A percentile compares a stretch with the other conserved stretches of the same genome.
Conservation (phyloP, 2,797 vertebrate genomes). For the Cyprinella venusta region DNA sequence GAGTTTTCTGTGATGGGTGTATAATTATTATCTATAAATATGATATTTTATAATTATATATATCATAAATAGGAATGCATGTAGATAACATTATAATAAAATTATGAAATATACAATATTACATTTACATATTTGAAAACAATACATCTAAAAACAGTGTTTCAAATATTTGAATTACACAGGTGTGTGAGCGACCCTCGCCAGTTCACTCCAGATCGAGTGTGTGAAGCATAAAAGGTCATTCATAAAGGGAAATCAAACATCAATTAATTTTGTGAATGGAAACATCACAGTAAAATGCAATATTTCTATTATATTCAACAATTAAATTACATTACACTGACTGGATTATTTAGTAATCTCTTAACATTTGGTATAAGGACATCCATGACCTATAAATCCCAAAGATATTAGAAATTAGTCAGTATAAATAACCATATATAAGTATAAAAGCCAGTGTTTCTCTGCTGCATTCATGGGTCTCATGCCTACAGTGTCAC, state of each 20-base stretch:
- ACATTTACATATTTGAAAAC: neutral
- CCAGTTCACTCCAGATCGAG: neutral
- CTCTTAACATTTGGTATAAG: neutral
- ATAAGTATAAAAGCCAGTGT: neutral
- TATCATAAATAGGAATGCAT: neutral
- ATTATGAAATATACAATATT: neutral
- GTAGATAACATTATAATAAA: neutral
- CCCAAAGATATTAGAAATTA: neutral
- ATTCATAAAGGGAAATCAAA: neutral
- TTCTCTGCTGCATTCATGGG: neutral
- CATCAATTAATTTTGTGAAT: neutral
- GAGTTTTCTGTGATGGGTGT: neutral
- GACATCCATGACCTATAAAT: neutral
- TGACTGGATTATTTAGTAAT: no score
- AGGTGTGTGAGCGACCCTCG: neutral
- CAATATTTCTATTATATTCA: neutral
- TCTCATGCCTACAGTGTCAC: constrained; percentile 26
- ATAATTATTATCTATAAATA: neutral
- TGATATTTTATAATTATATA: neutral
- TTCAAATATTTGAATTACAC: neutral
- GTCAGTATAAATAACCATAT: neutral
- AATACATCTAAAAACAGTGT: neutral
- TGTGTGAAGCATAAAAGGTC: neutral
- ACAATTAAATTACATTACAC: neutral
- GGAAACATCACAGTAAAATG: neutral